Evolutionary conservation across 2,888 invertebrate genomes (phyloP), one percentile per base, ranked within the genome.

Genomic region (Labia minor): DNA sequence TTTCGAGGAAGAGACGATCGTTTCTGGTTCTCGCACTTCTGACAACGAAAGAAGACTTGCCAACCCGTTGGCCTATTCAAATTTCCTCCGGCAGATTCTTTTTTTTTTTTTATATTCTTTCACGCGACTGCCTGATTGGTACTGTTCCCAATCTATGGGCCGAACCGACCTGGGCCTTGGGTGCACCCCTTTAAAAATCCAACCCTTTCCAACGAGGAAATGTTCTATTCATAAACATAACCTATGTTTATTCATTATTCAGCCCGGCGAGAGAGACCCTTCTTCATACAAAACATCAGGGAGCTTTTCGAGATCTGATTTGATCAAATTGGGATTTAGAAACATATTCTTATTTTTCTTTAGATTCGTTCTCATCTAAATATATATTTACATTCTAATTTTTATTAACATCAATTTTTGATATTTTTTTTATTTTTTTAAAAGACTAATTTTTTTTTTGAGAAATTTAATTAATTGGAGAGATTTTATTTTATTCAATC

Each of bases 191-290:
- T 49, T 6, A 49, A 49, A 49, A 49, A 49, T 49, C 14, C 49
- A 49, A 49, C 49, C 49, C 49, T 49, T 49, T 49, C 49, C 49
- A 49, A 49, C 49, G 14, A 49, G 49, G 49, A 49, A 49, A 49
- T 16, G 49, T 16, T 49, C 49, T 49, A 49, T 49, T 49, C 49
- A 49, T 49, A 49, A 49, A 49, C 49, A 49, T 49, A 16, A 49
- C 49, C 49, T 49, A 49, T 49, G 49, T 49, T 49, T 49, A 49
- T 49, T 49, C 49, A 49, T 49, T 49, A 49, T 49, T 49, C 49
- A 49, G 14, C 14, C n/a, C n/a, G n/a, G n/a, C 49, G 14, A 49
- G 49, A 4, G 49, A 10, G 49, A 49, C 49, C 49, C 49, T 49
- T 16, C 49, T 49, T 49, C 2, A 16, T 49, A 16, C 49, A 49